A percentile compares a stretch with the other conserved stretches of the same genome.
These are phyloP conservation scores for Lasioglossum leucozonium DNA, from an alignment of 2,888 invertebrate genomes.

Conservation along the genomic window DNA sequence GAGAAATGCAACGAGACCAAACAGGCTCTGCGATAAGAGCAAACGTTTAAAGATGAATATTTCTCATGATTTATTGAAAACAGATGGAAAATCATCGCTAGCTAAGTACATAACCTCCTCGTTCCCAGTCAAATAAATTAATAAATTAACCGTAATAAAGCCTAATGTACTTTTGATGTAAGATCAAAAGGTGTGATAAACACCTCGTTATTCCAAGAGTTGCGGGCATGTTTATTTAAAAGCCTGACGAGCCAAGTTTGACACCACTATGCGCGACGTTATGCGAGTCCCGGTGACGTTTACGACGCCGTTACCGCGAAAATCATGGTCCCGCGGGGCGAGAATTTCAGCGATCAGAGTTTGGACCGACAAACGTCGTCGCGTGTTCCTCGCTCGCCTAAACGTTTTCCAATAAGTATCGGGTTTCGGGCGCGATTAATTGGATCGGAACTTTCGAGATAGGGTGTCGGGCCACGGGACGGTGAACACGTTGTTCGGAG, in stretches of 20 bases:
- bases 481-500: conserved; percentile 47
- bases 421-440: conserved; percentile 50
- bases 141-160: not conserved
- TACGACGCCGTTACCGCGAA: conserved; percentile 3
- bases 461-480: conserved; percentile 45
- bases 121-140: too few relatives aligned
- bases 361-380: not conserved
- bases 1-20: too few relatives aligned
- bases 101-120: too few relatives aligned
- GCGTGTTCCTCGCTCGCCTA: conserved; percentile 6
- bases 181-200: not conserved
- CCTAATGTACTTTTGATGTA: not conserved
- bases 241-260: not conserved
- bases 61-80: too few relatives aligned
- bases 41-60: too few relatives aligned
- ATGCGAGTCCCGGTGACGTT: not conserved
- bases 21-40: too few relatives aligned
- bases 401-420: conserved; percentile 57
- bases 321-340: not conserved
- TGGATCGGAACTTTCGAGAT: conserved; percentile 57
- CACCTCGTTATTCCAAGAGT: not conserved
- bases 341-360: not conserved
- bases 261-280: not conserved
- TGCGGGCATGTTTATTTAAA: not conserved
- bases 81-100: too few relatives aligned